Evolutionary conservation across 2,888 invertebrate species (phyloP).

Genomic region (Aspidiotus destructor): DNA sequence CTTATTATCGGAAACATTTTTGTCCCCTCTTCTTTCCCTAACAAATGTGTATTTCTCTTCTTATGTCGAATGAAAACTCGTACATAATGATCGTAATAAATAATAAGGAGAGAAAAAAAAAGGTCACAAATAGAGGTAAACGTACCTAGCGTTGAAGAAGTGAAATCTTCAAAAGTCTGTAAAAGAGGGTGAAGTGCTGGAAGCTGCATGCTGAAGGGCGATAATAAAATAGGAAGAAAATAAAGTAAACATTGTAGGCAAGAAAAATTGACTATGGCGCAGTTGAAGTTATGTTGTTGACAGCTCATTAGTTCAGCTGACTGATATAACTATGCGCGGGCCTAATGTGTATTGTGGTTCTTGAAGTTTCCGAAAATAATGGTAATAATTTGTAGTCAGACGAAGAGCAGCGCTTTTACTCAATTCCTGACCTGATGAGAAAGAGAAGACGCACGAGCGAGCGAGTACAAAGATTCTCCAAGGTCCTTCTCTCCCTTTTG

Average conservation of each 20-base stretch:
- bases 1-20: too few relatives aligned
- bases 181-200: not conserved
- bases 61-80: slow-evolving; percentile 1
- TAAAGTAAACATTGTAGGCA: slow-evolving; percentile 23
- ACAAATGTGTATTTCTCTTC: not conserved
- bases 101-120: slow-evolving; percentile 2
- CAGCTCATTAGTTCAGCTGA: slow-evolving; percentile 18
- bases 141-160: not conserved
- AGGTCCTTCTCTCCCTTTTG: not conserved
- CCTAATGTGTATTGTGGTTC: slow-evolving; percentile 8
- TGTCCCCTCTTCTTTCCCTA: not conserved
- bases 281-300: slow-evolving; percentile 24
- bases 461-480: not conserved
- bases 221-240: slow-evolving; percentile 18
- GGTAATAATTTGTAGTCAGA: slow-evolving; percentile 19
- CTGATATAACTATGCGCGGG: slow-evolving; percentile 18
- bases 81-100: slow-evolving; percentile 2
- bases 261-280: slow-evolving; percentile 23
- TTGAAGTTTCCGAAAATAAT: slow-evolving; percentile 18
- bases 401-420: not conserved
- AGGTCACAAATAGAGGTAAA: not conserved
- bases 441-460: not conserved
- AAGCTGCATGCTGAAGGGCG: slow-evolving; percentile 8
- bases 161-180: too few relatives aligned
- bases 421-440: not conserved